Evolutionary conservation across 2,113 vertebrate species (phyloP), one percentile per base, ranked within the genome.

Genomic region (Forbesichthys papilliferus): DNA sequence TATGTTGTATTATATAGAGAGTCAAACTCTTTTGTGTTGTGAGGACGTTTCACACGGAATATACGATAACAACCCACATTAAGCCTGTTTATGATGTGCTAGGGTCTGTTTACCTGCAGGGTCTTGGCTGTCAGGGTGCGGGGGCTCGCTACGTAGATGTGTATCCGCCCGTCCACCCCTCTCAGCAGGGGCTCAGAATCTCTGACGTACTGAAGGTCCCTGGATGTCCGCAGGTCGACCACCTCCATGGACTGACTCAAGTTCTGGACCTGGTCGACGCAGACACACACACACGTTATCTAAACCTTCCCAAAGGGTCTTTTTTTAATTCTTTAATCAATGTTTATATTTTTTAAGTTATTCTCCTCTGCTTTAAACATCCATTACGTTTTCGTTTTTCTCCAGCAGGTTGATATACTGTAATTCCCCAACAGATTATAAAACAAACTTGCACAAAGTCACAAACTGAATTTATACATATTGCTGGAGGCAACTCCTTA

Each of bases 211-310:
- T 97, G 96, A 84, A 98, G 95, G 91, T 99, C 97, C 86, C 95
- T 94, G 90, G 97, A 94, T 18, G 96, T 98, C 81, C 96, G 92
- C 69, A 96, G 90, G 80, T 97, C 95, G 81, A 98, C 89, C 66
- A 98, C 94, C 90, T 98, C 96, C 90, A 98, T 95, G 71, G 94
- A 96, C 9, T 98, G 96, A 70, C 96, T 97, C 93, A 98, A 94
- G 57, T 99, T 99, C 92, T 97, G 96, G 51, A 99, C 94, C 97
- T 98, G 87, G 66, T 81, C 63, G 56, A 86, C 78, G 69, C 20
- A 66, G 64, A 75, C 48, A 74, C 16, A 61, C 67, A 66, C 63
- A 77, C n/a, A 51, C 56, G 46, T 56, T 51, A 14, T 14, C 20
- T 14, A 52, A 52, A 9, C 6, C 11, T 6, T 5, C 0, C 52